Base-by-base conservation (phyloP, 2,888 invertebrate genomes). In the Corythucha ciliata region DNA sequence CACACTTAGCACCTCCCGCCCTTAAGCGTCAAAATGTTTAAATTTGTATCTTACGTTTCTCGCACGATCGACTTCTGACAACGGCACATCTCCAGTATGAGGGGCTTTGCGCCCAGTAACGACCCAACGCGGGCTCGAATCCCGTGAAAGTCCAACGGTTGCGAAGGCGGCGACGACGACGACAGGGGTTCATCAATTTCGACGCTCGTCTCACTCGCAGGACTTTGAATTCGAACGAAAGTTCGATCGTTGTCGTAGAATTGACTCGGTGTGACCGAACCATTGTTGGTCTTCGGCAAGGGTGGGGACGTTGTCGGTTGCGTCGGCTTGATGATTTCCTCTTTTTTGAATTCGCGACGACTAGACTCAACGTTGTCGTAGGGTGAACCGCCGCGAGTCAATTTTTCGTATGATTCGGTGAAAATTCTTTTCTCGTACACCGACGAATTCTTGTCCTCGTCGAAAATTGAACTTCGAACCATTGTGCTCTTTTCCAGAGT, bases 291-390 rank as follows among this genome's bases (percentile, higher is more conserved):
- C 7, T 22, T 37, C 27, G 36, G 36, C 10, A 18, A 22, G 7
- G 49, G 32, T 10, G 41, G 41, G 6, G 32, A 20, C n/a, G n/a
- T n/a, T n/a, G n/a, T n/a, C n/a, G n/a, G n/a, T n/a, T n/a, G n/a
- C 14, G 4, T 16, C 7, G 33, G 33, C 8, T 7, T 33, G 3
- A 33, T 14, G 7, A 16, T 18, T 14, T 51, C 51, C 39, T 51
- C 51, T 22, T 47, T 34, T 34, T 53, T 51, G 33, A 54, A 53
- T 25, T 45, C 36, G n/a, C 44, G 42, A 18, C 40, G 45, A 4
- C 53, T 48, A 7, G 56, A 53, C 34, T 54, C 56, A 7, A 56
- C 54, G 45, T 56, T 56, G 32, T 56, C 51, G 37, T 53, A 56
- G 0, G 56, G 56, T n/a, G 56, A 45, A 2, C 48, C 46, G 20